Evolutionary conservation across 1,140 invertebrate species (phyloP).

Genomic region (Sipha flava): DNA sequence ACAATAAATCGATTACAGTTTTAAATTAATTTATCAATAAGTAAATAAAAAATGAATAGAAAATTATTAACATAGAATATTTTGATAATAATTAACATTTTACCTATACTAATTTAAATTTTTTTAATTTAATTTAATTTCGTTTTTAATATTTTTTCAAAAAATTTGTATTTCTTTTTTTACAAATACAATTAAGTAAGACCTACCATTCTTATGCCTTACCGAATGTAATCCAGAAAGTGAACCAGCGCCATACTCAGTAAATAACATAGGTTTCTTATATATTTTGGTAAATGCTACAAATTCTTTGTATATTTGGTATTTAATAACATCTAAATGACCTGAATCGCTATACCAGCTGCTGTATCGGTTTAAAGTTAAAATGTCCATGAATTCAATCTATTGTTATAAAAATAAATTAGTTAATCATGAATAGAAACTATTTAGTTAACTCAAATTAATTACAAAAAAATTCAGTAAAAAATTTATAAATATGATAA

Average conservation of each 20-base stretch:
- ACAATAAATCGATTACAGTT: too few species aligned
- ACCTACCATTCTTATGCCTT: conserved; percentile 25
- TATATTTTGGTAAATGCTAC: conserved; percentile 68
- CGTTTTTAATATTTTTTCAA: background rate
- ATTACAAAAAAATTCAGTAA: background rate
- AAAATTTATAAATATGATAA: too few species aligned
- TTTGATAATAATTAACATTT: too few species aligned
- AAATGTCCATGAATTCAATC: conserved; percentile 69
- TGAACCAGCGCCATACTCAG: conserved; percentile 92
- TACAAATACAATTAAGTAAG: background rate
- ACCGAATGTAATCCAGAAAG: conserved; percentile 74
- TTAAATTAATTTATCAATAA: too few species aligned
- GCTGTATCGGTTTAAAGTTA: conserved; percentile 91
- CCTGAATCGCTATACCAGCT: conserved; percentile 87
- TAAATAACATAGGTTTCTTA: conserved; percentile 84
- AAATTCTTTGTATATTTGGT: conserved; percentile 65
- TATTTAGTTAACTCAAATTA: too few species aligned
- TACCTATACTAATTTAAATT: too few species aligned
- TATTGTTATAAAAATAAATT: conserved; percentile 40
- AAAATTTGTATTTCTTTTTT: background rate
- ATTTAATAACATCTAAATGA: conserved; percentile 62
- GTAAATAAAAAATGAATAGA: too few species aligned
- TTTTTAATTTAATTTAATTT: too few species aligned
- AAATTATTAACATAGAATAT: too few species aligned
- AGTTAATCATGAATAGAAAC: too few species aligned